Evolutionary conservation across 2,113 vertebrate species (phyloP).

Genomic region (Paracyprichromis sp.): DNA sequence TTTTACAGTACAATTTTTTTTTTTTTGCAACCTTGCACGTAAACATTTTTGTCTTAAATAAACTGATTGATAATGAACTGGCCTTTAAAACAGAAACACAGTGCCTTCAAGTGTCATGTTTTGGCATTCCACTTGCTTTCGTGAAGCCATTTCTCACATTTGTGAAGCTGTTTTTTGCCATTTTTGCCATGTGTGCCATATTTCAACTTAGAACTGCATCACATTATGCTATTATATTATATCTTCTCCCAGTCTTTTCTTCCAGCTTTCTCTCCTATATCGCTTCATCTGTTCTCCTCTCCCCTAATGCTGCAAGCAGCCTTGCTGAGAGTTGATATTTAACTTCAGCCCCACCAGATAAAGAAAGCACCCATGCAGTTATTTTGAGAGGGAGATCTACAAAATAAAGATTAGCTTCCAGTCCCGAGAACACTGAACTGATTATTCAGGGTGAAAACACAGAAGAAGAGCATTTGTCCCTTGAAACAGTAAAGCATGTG

Average conservation of each 20-base stretch:
- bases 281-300: not conserved
- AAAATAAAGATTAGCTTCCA: not conserved
- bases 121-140: not conserved
- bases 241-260: not conserved
- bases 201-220: not conserved
- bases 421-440: not conserved
- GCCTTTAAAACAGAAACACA: not conserved
- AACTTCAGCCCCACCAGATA: not conserved
- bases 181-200: not conserved
- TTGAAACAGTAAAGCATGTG: not conserved
- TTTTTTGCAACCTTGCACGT: not conserved
- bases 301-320: not conserved
- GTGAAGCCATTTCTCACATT: not conserved
- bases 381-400: not conserved
- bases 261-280: not conserved
- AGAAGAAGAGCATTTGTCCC: not conserved
- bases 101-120: not conserved
- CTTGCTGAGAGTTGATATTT: conserved; percentile 21
- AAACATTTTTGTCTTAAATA: not conserved
- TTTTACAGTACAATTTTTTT: not conserved
- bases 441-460: not conserved
- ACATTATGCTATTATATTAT: not conserved
- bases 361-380: not conserved
- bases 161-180: not conserved
- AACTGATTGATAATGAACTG: not conserved